Percentiles rank a stretch among this genome's conserved stretches.
These are phyloP conservation scores for Hiodon tergisus DNA, from an alignment of 2,113 vertebrate genomes.

Conservation along the genomic window DNA sequence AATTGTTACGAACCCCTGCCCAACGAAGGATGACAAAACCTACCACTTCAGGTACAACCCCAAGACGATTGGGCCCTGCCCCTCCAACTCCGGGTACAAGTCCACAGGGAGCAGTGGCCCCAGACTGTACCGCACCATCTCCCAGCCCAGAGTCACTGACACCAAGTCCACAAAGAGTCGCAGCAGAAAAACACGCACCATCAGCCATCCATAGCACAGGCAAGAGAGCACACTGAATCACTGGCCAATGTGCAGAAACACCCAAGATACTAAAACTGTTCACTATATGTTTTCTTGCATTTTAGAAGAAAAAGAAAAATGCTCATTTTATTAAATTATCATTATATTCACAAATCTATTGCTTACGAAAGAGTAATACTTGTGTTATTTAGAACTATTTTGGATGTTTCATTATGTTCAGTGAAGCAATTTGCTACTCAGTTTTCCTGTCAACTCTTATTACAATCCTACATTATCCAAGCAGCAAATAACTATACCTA, in stretches of 20 bases:
- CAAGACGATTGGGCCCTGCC: constrained; percentile 36
- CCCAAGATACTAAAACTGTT: too few relatives aligned
- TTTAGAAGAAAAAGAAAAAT: too few relatives aligned
- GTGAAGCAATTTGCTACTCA: too few relatives aligned
- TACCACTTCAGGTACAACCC: constrained; percentile 43
- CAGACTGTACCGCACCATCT: constrained; percentile 38
- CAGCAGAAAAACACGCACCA: background rate
- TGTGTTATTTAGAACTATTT: too few relatives aligned
- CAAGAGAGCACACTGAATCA: constrained; percentile 16
- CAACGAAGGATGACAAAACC: constrained; percentile 37
- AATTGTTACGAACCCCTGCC: background rate
- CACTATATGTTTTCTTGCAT: too few relatives aligned
- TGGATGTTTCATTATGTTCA: too few relatives aligned
- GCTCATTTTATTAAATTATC: too few relatives aligned
- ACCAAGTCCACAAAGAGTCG: background rate
- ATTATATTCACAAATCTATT: too few relatives aligned
- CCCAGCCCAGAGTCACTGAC: background rate
- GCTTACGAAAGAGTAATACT: too few relatives aligned
- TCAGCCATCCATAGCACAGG: background rate
- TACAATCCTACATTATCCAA: too few relatives aligned
- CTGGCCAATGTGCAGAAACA: background rate
- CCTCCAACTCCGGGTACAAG: constrained; percentile 43
- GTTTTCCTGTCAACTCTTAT: too few relatives aligned
- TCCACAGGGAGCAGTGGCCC: constrained; percentile 41
- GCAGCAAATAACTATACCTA: too few relatives aligned